These are phyloP conservation scores for Lepidotrigona ventralis DNA, from an alignment of 1,140 invertebrate genomes.

Conservation along the genomic window DNA sequence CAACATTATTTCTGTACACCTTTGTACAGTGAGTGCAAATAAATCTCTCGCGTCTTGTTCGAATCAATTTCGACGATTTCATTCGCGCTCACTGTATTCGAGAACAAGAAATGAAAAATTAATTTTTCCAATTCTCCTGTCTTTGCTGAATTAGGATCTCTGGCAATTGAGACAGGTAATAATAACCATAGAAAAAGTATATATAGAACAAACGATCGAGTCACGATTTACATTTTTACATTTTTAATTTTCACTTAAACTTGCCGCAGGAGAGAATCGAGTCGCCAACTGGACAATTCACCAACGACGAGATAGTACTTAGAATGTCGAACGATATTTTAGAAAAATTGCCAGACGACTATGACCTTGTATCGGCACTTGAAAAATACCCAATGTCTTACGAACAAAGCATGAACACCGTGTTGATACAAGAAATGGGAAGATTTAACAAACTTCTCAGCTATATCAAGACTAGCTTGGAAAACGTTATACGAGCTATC, in stretches of 20 bases:
- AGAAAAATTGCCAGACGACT: conserved; percentile 86
- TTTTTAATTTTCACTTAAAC: not conserved
- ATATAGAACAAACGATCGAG: not conserved
- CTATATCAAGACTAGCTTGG: conserved; percentile 87
- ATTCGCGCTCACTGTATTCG: not conserved
- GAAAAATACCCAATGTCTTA: conserved; percentile 90
- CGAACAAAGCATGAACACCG: conserved; percentile 94
- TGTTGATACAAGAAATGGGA: conserved; percentile 96
- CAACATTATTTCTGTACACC: not conserved
- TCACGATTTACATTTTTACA: not conserved
- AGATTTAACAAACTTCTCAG: conserved; percentile 91
- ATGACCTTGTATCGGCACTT: conserved; percentile 85
- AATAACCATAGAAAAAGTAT: not conserved
- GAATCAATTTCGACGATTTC: not conserved
- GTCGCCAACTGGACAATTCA: conserved; percentile 74
- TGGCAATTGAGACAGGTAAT: conserved; percentile 71
- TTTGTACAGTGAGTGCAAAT: not conserved
- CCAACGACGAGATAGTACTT: conserved; percentile 86
- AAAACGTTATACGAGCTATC: conserved; percentile 92
- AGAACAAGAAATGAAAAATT: conserved; percentile 26
- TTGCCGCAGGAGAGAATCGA: conserved; percentile 74
- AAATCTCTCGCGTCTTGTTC: not conserved
- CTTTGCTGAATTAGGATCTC: conserved; percentile 69
- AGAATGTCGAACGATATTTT: conserved; percentile 87
- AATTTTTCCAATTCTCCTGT: conserved; percentile 30